Evolutionary conservation across 92 coral and sea anemone genomes (phyloP).

Genomic region (Muricea muricata): DNA sequence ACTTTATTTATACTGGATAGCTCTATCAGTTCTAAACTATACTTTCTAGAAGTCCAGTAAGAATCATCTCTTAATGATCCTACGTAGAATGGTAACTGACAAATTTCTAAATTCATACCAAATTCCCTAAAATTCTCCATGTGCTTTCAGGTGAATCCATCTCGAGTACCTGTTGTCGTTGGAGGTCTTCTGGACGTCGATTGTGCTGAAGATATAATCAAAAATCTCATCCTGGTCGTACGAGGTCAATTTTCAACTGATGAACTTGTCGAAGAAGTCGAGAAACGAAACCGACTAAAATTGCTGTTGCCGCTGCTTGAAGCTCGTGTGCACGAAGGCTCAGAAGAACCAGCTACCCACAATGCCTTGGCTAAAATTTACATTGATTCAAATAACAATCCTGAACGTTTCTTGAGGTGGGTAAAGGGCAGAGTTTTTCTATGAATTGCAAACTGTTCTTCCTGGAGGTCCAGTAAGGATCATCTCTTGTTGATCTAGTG

Average conservation of each 20-base stretch:
- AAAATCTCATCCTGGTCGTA: slow-evolving; percentile 96
- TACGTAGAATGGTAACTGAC: too few relatives aligned
- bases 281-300: slow-evolving; percentile 91
- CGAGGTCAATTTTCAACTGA: slow-evolving; percentile 99
- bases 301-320: slow-evolving; percentile 94
- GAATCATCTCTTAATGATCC: too few relatives aligned
- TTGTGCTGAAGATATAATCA: slow-evolving; percentile 94
- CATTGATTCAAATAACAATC: slow-evolving; percentile 96
- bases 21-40: too few relatives aligned
- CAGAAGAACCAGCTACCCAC: slow-evolving; percentile 99
- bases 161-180: slow-evolving; percentile 96
- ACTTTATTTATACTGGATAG: too few relatives aligned
- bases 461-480: too few relatives aligned
- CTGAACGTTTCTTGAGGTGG: slow-evolving; percentile 97
- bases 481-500: too few relatives aligned
- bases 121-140: neutral
- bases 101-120: too few relatives aligned
- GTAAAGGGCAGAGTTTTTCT: neutral
- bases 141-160: slow-evolving; percentile 84
- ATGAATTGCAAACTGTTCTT: too few relatives aligned
- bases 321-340: slow-evolving; percentile 96
- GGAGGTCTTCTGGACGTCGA: slow-evolving; percentile 98
- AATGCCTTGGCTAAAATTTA: slow-evolving; percentile 99
- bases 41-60: too few relatives aligned
- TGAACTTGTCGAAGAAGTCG: slow-evolving; percentile 97